Evolutionary conservation across 2,888 invertebrate genomes (phyloP), one percentile per base, ranked within the genome.

Genomic region (Kryphioiulus occultus): DNA sequence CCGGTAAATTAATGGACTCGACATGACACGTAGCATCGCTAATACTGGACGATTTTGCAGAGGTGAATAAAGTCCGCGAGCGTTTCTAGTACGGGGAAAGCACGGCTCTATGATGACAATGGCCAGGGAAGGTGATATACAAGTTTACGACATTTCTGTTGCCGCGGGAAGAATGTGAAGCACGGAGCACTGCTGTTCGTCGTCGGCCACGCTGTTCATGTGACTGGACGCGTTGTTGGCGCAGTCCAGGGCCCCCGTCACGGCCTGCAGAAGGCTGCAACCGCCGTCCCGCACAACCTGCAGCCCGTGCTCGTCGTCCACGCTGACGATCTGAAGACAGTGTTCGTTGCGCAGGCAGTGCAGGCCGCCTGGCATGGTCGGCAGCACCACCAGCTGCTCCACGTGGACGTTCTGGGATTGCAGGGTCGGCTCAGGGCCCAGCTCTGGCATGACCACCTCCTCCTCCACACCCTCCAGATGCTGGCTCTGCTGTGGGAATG

Each of bases 201-300:
- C 84, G 26, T 35, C 84, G 4, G n/a, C n/a, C 32, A 35, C 4
- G 35, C 19, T 22, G n/a, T 84, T 35, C 35, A 84, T 35, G 35
- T 84, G 84, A 35, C 42, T 84, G 42, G 35, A 39, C n/a, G 68
- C 68, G n/a, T 35, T 84, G 84, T 84, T 84, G 35, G 84, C 84
- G 30, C 84, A 84, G 42, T 84, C 84, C 10, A 84, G 17, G 42
- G 84, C 84, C 19, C 84, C 84, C 42, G 84, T 84, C n/a, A 84
- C 84, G n/a, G 84, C 84, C 22, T 84, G 84, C n/a, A 84, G 42
- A n/a, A 84, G 84, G 35, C 84, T 84, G 15, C 84, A 84, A 17
- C 39, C 84, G n/a, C 68, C 26, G 42, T 84, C 84, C 22, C 84
- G 35, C 22, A 35, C 84, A 19, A 84, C 84, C 19, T 84, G 84